Conservation (phyloP, 2,888 invertebrate species). For the Chymomyza caudatula region DNA sequence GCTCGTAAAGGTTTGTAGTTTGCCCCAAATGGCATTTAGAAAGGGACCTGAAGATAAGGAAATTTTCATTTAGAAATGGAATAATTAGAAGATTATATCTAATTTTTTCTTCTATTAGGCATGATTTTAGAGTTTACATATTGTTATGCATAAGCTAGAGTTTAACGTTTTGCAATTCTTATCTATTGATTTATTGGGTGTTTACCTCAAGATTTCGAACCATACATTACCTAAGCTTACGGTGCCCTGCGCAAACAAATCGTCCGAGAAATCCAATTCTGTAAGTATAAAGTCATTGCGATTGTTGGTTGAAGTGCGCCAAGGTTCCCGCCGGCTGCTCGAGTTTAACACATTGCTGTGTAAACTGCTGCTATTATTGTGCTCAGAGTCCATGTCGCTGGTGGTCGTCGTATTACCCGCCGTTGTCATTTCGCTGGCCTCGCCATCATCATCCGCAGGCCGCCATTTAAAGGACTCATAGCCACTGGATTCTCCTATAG, state of each 20-base stretch:
- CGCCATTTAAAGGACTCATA: conserved; percentile 85
- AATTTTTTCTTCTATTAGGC: too few relatives aligned
- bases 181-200: too few relatives aligned
- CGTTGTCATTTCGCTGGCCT: conserved; percentile 40
- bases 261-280: conserved; percentile 78
- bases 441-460: conserved; percentile 79
- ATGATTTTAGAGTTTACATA: too few relatives aligned
- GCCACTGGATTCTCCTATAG: conserved; percentile 86
- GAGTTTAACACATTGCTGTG: conserved; percentile 15
- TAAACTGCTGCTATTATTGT: conserved; percentile 49
- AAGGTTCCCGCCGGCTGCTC: conserved; percentile 59
- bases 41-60: conserved; percentile 83
- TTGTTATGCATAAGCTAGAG: too few relatives aligned
- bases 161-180: too few relatives aligned
- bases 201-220: too few relatives aligned
- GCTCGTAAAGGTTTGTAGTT: conserved; percentile 89
- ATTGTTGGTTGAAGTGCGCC: conserved; percentile 74
- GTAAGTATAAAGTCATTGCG: conserved; percentile 72
- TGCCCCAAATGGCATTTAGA: conserved; percentile 87
- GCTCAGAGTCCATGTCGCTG: conserved; percentile 67
- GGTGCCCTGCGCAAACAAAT: conserved; percentile 78
- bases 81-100: not conserved
- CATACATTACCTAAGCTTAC: conserved; percentile 74
- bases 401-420: conserved; percentile 15
- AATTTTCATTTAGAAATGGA: not conserved